phyloP scores from a whole-genome alignment of 2,113 vertebrate species.

The Cheirogaleus medius region DNA sequence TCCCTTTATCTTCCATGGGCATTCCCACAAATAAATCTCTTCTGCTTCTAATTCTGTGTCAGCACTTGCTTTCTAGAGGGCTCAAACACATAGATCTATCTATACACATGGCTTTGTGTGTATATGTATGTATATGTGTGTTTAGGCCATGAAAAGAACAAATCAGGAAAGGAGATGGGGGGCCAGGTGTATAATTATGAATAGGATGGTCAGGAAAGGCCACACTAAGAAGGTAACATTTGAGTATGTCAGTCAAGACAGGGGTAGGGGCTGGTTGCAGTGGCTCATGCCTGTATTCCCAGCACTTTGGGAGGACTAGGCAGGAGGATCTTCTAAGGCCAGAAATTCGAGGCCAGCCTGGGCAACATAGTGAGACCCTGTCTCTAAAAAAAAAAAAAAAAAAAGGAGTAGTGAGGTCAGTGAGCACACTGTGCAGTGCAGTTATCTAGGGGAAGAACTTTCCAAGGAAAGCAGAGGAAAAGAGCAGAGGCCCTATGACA shows the following conservation, averaged over 20 bases:
- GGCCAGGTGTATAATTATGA: not conserved
- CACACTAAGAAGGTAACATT: not conserved
- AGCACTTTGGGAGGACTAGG: no score
- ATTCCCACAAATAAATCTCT: not conserved
- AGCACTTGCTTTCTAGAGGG: not conserved
- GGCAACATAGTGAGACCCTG: no score
- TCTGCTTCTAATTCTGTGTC: not conserved
- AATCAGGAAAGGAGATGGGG: not conserved
- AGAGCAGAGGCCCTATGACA: not conserved
- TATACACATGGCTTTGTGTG: not conserved
- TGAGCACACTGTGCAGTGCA: not conserved
- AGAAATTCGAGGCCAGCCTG: no score
- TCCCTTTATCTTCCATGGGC: not conserved
- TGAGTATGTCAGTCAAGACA: not conserved
- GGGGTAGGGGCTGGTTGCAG: not conserved
- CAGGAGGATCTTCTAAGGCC: no score
- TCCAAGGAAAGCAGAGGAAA: not conserved
- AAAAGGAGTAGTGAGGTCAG: not conserved
- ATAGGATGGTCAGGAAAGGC: not conserved
- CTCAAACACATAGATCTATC: not conserved
- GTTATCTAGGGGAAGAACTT: not conserved
- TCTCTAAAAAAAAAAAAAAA: no score
- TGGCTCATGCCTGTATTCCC: no score
- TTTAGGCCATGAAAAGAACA: not conserved
- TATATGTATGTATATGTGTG: not conserved